Conservation (phyloP, 1,140 invertebrate genomes). For the Aphis craccivora region DNA sequence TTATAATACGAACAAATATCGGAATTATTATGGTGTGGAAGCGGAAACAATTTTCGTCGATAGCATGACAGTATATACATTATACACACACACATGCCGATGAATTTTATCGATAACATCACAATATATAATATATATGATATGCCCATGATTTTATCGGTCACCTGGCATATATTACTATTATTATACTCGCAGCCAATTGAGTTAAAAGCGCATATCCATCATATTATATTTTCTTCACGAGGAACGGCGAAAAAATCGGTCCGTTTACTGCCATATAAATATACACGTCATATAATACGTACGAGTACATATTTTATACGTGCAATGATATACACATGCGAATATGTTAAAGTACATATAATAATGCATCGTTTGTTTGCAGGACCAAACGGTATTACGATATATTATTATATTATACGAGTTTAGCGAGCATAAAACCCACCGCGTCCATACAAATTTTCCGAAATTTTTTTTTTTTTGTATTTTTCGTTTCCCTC, state of each 20-base stretch:
- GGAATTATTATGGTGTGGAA: background rate
- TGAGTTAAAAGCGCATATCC: conserved; percentile 13
- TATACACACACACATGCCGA: background rate
- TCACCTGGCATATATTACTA: background rate
- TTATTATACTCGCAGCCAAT: background rate
- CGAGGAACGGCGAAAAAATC: background rate
- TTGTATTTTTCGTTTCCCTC: background rate
- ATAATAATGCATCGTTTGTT: conserved; percentile 7
- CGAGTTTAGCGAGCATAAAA: background rate
- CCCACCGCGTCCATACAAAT: background rate
- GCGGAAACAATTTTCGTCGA: background rate
- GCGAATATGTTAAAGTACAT: background rate
- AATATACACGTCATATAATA: background rate
- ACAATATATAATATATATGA: background rate
- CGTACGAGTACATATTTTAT: background rate
- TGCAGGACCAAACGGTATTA: background rate
- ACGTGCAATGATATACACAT: background rate
- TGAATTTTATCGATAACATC: background rate
- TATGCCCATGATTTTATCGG: background rate
- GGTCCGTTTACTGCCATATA: background rate
- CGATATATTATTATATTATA: background rate
- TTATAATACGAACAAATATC: too few species aligned
- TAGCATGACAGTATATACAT: too few species aligned
- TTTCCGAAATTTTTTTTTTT: background rate
- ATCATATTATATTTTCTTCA: background rate